Base-by-base conservation (phyloP, 2,888 invertebrate species). In the Coecobrya sp. region DNA sequence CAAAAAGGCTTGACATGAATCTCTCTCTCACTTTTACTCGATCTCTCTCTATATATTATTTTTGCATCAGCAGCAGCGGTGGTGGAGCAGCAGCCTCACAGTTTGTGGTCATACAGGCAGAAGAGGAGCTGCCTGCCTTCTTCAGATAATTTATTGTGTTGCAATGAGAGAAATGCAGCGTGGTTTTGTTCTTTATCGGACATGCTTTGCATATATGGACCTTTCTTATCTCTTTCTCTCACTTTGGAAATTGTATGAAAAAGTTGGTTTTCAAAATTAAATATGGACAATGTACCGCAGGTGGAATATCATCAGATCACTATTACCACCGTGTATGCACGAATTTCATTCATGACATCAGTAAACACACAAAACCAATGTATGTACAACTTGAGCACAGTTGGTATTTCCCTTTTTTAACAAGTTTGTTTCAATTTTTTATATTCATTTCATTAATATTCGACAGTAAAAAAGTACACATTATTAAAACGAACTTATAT, bases 61-160 rank as follows among this genome's bases (percentile, higher is more conserved):
- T 59, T 82, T 62, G 59, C 59, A 81, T 55, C 36, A 82, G 30
- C 11, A 13, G 13, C 68, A n/a, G n/a, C n/a, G n/a, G n/a, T n/a
- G n/a, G n/a, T n/a, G 36, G 36, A 49, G 42, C 68, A 68, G 16
- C 68, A 86, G 86, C 76, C 92, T 92, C 92, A 92, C 92, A 92
- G 92, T 92, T 88, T 88, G 92, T 92, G 88, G 92, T 88, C 92
- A 82, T 81, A 13, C 27, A 68, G 42, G 30, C 62, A 19, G 22
- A 73, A 73, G 42, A 73, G 42, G 45, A 73, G 73, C 73, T 45
- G 73, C 73, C 22, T 73, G 42, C 49, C 52, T 52, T 82, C 79
- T 52, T 62, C 85, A 85, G 85, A 68, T 85, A 45, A 85, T 85
- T 85, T 85, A 85, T 85, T 85, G 36, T 65, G 65, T 85, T 65